Percentiles rank a stretch among this genome's conserved stretches.
Evolutionary conservation across 2,113 vertebrate genomes (phyloP).

Genomic region (Papio anubis): DNA sequence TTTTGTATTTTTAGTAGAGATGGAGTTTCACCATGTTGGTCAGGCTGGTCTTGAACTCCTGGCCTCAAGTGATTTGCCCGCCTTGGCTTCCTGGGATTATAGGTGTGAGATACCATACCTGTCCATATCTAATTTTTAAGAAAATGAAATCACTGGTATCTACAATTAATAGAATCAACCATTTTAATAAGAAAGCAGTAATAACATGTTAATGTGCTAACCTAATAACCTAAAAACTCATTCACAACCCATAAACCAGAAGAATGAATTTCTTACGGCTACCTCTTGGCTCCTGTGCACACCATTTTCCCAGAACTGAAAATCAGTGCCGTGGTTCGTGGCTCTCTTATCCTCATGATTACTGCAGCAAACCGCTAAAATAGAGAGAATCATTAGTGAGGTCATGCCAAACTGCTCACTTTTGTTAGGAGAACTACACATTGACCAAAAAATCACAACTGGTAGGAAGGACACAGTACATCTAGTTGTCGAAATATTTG

Average conservation of each 20-base stretch:
- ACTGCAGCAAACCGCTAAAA: conserved; percentile 98
- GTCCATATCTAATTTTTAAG: not conserved
- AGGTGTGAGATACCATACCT: too few relatives aligned
- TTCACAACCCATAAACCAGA: not conserved
- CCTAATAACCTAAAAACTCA: not conserved
- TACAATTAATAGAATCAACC: not conserved
- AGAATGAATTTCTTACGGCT: not conserved
- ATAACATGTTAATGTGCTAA: not conserved
- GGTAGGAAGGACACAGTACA: not conserved
- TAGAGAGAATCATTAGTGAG: conserved; percentile 50
- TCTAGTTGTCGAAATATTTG: too few relatives aligned
- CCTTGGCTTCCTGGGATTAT: too few relatives aligned
- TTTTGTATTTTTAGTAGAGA: too few relatives aligned
- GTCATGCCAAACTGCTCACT: not conserved
- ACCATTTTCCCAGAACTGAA: conserved; percentile 99
- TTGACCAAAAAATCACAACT: not conserved
- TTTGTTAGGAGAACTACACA: not conserved
- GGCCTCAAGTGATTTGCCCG: too few relatives aligned
- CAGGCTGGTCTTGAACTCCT: too few relatives aligned
- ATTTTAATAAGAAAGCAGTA: not conserved
- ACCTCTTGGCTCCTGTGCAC: conserved; percentile 99
- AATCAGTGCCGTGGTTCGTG: conserved; percentile 97
- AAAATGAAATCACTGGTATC: not conserved
- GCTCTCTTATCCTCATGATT: conserved; percentile 99
- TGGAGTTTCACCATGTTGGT: too few relatives aligned